Evolutionary conservation across 2,113 vertebrate genomes (phyloP), one percentile per base, ranked within the genome.

Genomic region (Rana temporaria): DNA sequence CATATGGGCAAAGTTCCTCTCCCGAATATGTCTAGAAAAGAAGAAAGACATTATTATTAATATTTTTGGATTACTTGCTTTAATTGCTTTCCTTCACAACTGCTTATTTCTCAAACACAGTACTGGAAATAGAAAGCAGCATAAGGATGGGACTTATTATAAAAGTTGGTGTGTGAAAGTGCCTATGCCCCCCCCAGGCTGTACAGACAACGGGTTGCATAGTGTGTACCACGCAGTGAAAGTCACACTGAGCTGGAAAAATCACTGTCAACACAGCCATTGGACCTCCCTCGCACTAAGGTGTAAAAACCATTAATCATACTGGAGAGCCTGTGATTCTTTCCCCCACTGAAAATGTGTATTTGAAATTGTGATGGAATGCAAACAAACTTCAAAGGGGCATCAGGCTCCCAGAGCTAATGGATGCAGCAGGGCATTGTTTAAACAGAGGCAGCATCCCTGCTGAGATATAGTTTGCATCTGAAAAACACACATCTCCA

Each of bases 271-370:
- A 86, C 0, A 12, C 84, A 86, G 77, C 78, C 42, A 22, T 0
- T 63, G 19, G 87, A 72, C 78, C 24, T 83, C 74, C 80, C 79
- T 85, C 0, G 1, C 68, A 60, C 84, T 32, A 65, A 62, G 78
- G 79, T 9, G 64, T 76, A 84, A 66, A 88, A 66, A 84, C 84
- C 85, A 91, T 91, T 89, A 87, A 90, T 90, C 88, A 89, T 84
- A 67, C 77, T 86, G 70, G 74, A 55, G 67, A 69, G 85, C 79
- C 84, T 87, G 85, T 59, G 84, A 89, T 85, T 79, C 86, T 84
- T 78, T 78, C 55, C 72, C 83, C 79, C 72, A 53, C 68, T 52
- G 57, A 24, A 77, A 0, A 14, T 81, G 86, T 66, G 78, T 6
- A 16, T 17, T 81, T 84, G 75, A 88, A 79, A 79, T 78, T 63